Evolutionary conservation across 2,797 vertebrate species (phyloP).

Genomic region (Oreochromis grahami): DNA sequence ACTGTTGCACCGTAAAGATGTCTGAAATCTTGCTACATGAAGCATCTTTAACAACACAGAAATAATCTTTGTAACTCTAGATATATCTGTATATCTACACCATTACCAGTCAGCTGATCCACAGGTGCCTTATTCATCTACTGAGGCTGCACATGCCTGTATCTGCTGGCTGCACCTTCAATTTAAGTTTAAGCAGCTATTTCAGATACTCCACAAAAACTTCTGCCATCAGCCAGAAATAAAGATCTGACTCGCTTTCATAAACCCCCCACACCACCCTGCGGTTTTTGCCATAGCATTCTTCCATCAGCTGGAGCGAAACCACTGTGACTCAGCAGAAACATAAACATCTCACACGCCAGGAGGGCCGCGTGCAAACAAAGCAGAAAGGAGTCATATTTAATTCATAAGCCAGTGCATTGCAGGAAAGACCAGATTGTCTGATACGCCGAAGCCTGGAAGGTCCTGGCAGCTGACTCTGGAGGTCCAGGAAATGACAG

Average conservation of each 20-base stretch:
- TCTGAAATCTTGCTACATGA: background rate
- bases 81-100: background rate
- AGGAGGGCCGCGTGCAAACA: slow-evolving; percentile 2
- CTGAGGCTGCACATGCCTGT: background rate
- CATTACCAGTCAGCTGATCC: background rate
- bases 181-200: background rate
- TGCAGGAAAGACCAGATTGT: background rate
- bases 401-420: slow-evolving; percentile 46
- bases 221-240: slow-evolving; percentile 1
- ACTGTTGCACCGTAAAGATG: background rate
- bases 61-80: background rate
- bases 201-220: slow-evolving; percentile 10
- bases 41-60: background rate
- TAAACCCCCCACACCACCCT: background rate
- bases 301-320: slow-evolving; percentile 1
- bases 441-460: background rate
- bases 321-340: slow-evolving; percentile 52
- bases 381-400: slow-evolving; percentile 36
- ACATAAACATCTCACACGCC: slow-evolving; percentile 12
- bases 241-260: slow-evolving; percentile 17
- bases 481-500: background rate
- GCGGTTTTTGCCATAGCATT: background rate
- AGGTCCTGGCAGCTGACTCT: background rate
- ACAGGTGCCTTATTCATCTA: background rate
- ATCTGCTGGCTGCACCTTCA: background rate